phyloP scores from a whole-genome alignment of 1,140 invertebrate genomes.

The Sitophilus oryzae region DNA sequence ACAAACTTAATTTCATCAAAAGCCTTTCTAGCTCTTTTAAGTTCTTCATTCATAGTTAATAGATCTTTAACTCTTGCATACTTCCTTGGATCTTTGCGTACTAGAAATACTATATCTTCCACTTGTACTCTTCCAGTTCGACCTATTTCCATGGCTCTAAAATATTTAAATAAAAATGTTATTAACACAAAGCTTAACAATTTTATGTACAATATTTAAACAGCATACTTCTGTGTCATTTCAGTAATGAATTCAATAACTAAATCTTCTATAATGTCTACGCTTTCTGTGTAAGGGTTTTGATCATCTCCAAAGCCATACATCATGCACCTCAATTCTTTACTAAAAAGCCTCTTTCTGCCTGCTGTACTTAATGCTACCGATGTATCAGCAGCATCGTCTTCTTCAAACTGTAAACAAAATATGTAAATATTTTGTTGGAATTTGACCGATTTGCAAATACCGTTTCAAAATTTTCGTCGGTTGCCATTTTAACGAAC shows the following conservation, averaged over 20 bases:
- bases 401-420: slow-evolving; percentile 52
- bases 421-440: not conserved
- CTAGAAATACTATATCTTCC: slow-evolving; percentile 96
- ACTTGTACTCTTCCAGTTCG: slow-evolving; percentile 90
- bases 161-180: slow-evolving; percentile 4
- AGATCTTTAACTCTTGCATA: slow-evolving; percentile 98
- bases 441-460: not conserved
- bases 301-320: slow-evolving; percentile 99
- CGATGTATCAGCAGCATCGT: slow-evolving; percentile 58
- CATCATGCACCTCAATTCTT: slow-evolving; percentile 97
- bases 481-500: slow-evolving; percentile 17
- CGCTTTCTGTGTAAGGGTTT: slow-evolving; percentile 98
- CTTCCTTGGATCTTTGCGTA: slow-evolving; percentile 94
- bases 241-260: slow-evolving; percentile 98
- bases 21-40: slow-evolving; percentile 97
- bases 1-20: slow-evolving; percentile 99
- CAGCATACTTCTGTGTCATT: slow-evolving; percentile 70
- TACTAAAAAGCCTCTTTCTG: slow-evolving; percentile 79
- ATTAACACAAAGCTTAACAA: slow-evolving; percentile 4
- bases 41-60: slow-evolving; percentile 97
- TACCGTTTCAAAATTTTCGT: slow-evolving; percentile 20
- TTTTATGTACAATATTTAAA: not conserved
- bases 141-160: slow-evolving; percentile 94
- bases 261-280: slow-evolving; percentile 94
- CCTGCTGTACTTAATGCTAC: slow-evolving; percentile 58